Percentiles rank a stretch among this genome's conserved stretches.
Evolutionary conservation across 2,797 vertebrate genomes (phyloP).

Genomic region (Pelochelys cantorii): DNA sequence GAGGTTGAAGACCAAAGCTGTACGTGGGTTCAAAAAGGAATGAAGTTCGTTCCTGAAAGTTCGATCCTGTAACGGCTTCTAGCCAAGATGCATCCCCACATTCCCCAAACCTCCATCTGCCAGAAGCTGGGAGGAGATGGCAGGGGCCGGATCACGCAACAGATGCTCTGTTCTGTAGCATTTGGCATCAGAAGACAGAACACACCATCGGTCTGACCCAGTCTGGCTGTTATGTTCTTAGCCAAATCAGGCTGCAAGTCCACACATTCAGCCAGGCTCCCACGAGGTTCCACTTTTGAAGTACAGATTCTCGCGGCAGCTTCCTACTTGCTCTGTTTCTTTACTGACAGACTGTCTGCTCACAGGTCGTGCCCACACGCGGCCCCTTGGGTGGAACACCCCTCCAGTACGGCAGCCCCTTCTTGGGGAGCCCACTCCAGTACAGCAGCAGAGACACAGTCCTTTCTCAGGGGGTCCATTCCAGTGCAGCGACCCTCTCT

Average conservation of each 20-base stretch:
- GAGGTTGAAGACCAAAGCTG: neutral
- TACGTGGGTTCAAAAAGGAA: neutral
- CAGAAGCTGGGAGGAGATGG: neutral
- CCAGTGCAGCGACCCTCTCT: no score
- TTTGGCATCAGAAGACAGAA: neutral
- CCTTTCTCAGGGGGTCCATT: no score
- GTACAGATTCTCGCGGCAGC: neutral
- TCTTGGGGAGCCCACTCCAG: no score
- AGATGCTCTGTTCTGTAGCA: neutral
- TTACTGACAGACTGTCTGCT: no score
- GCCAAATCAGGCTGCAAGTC: neutral
- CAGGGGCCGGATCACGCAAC: neutral
- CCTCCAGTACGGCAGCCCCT: no score
- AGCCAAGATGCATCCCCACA: neutral
- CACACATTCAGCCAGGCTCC: neutral
- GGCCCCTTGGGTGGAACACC: no score
- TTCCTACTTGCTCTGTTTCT: neutral
- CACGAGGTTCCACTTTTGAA: neutral
- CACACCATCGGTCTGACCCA: neutral
- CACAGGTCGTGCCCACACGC: no score
- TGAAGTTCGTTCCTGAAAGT: neutral
- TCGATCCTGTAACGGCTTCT: neutral
- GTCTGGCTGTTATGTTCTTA: neutral
- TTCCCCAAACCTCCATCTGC: neutral
- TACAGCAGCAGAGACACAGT: no score